These are phyloP conservation scores for Thunnus maccoyii DNA, from an alignment of 2,113 vertebrate species.

Conservation along the genomic window DNA sequence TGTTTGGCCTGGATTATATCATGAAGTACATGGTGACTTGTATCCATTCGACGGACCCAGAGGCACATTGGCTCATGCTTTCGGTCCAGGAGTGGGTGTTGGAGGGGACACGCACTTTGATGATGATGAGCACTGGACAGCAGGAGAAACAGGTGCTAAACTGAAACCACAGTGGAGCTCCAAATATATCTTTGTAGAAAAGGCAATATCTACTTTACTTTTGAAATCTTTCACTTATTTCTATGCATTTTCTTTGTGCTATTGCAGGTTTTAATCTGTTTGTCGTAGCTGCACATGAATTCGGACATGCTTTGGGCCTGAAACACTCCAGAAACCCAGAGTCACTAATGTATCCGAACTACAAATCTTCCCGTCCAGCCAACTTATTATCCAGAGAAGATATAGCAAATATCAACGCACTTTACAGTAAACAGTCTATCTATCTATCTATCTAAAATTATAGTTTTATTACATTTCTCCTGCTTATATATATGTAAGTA, in stretches of 20 bases:
- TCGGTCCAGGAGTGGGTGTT: conserved; percentile 88
- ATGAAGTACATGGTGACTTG: conserved; percentile 88
- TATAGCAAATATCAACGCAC: conserved; percentile 82
- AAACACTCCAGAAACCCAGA: conserved; percentile 84
- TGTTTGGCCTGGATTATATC: conserved; percentile 31
- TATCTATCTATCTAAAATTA: too few relatives aligned
- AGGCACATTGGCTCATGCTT: conserved; percentile 92
- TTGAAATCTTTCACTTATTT: not conserved
- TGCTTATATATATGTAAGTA: not conserved
- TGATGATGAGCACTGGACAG: conserved; percentile 90
- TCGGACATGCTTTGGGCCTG: conserved; percentile 90
- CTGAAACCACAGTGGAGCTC: not conserved
- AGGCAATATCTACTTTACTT: not conserved
- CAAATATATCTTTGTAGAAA: not conserved
- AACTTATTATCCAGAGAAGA: conserved; percentile 87
- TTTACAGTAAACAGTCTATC: conserved; percentile 86
- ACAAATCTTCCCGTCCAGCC: conserved; percentile 53
- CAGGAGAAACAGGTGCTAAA: conserved; percentile 78
- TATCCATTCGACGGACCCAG: conserved; percentile 93
- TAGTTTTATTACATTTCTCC: not conserved
- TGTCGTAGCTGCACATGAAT: conserved; percentile 87
- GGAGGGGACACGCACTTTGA: conserved; percentile 95
- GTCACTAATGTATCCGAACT: conserved; percentile 90
- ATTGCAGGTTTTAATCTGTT: conserved; percentile 86
- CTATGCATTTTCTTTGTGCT: conserved; percentile 16